phyloP scores from a whole-genome alignment of 2,888 invertebrate genomes.

The Strigamia transsilvanica region DNA sequence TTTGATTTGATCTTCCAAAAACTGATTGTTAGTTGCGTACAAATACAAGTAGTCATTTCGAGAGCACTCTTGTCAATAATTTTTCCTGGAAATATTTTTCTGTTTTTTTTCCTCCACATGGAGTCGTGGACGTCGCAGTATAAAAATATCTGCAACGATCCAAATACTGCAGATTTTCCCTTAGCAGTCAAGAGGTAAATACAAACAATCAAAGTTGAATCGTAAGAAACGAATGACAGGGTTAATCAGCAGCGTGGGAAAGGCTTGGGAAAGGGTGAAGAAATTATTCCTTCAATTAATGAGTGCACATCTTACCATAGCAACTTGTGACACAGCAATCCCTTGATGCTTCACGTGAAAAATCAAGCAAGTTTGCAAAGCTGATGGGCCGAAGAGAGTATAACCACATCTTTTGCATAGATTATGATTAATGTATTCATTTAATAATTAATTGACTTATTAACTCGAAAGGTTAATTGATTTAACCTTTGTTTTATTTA shows the following conservation, averaged over 20 bases:
- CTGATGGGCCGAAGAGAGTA: background rate
- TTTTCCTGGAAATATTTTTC: background rate
- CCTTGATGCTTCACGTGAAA: background rate
- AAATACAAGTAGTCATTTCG: background rate
- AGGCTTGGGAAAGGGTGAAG: background rate
- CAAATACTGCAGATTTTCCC: background rate
- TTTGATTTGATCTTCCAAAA: no score
- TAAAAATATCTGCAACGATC: background rate
- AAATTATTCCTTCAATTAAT: background rate
- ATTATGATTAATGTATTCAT: background rate
- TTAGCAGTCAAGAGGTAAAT: background rate
- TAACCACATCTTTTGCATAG: background rate
- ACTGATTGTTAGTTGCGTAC: no score
- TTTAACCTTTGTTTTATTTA: background rate
- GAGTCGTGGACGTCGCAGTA: background rate
- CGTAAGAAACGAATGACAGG: background rate
- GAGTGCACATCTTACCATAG: background rate
- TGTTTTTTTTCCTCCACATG: background rate
- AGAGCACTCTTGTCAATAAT: background rate
- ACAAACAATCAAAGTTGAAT: no score
- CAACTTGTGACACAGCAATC: background rate
- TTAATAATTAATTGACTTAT: background rate
- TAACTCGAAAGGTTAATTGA: background rate
- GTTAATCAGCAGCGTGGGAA: background rate
- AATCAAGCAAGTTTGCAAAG: background rate